phyloP scores from a whole-genome alignment of 2,797 vertebrate genomes.

The Spinus olivaceus region DNA sequence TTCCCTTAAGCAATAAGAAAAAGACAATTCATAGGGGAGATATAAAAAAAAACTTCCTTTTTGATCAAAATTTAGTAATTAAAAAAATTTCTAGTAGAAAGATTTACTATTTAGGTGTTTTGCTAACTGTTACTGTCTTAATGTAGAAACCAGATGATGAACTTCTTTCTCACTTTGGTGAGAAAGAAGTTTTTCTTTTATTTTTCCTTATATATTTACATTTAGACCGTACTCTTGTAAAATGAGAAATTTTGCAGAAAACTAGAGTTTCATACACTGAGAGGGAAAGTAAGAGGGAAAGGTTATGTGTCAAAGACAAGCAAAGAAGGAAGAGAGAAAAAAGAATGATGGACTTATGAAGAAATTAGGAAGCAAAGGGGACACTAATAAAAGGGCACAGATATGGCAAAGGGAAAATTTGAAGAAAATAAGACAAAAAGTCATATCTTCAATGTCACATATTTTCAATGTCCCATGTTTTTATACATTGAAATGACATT shows the following conservation, averaged over 20 bases:
- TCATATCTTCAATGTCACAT: neutral
- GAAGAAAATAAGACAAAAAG: neutral
- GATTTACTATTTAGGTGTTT: conserved; percentile 40
- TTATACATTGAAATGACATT: neutral
- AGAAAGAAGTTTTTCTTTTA: conserved; percentile 31
- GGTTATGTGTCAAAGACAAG: conserved; percentile 10
- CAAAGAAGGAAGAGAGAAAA: neutral
- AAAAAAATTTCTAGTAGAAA: neutral
- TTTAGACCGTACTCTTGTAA: conserved; percentile 54
- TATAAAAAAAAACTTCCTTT: neutral
- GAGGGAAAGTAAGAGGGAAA: conserved; percentile 35
- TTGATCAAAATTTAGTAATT: conserved; percentile 29
- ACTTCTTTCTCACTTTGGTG: too few species aligned
- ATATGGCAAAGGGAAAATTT: neutral
- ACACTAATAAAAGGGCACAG: neutral
- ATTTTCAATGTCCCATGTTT: neutral
- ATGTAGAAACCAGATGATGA: neutral
- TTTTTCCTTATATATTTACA: conserved; percentile 64
- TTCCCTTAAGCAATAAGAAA: neutral
- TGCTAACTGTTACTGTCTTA: conserved; percentile 15
- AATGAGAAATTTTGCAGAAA: conserved; percentile 46
- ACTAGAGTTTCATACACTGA: conserved; percentile 21
- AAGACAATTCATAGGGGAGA: neutral
- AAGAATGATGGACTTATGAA: neutral
- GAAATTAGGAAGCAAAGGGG: neutral